A percentile compares a stretch with the other conserved stretches of the same genome.
Conservation (phyloP, 2,797 vertebrate species). For the Mareca strepera region DNA sequence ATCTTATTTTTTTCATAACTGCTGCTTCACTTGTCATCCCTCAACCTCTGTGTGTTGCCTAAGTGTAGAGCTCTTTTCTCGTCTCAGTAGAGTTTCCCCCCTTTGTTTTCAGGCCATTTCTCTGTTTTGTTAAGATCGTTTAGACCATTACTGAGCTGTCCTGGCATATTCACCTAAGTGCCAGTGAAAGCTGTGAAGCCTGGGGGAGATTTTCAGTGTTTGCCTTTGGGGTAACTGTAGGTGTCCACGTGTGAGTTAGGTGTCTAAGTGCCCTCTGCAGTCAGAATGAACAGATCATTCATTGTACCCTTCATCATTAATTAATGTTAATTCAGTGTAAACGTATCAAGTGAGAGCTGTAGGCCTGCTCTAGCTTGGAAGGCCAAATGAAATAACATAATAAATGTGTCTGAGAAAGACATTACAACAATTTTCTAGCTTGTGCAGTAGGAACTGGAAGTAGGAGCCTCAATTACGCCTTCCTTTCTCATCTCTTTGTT, state of each 20-base stretch:
- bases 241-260: background rate
- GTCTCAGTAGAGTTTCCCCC: background rate
- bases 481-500: constrained; percentile 39
- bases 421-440: background rate
- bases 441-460: constrained; percentile 5
- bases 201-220: background rate
- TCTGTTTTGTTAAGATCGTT: background rate
- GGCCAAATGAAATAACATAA: background rate
- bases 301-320: background rate
- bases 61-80: background rate
- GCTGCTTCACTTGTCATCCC: background rate
- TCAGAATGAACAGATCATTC: background rate
- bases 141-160: background rate
- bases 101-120: background rate
- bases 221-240: background rate
- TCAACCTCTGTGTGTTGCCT: background rate
- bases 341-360: background rate
- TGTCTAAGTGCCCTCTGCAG: background rate
- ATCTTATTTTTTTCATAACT: background rate
- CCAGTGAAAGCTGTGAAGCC: background rate
- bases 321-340: background rate
- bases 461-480: background rate
- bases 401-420: background rate
- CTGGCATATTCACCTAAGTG: background rate
- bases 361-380: background rate